Percentiles rank a stretch among this genome's conserved stretches.
Evolutionary conservation across 2,113 vertebrate species (phyloP).

Genomic region (Heterotis niloticus): DNA sequence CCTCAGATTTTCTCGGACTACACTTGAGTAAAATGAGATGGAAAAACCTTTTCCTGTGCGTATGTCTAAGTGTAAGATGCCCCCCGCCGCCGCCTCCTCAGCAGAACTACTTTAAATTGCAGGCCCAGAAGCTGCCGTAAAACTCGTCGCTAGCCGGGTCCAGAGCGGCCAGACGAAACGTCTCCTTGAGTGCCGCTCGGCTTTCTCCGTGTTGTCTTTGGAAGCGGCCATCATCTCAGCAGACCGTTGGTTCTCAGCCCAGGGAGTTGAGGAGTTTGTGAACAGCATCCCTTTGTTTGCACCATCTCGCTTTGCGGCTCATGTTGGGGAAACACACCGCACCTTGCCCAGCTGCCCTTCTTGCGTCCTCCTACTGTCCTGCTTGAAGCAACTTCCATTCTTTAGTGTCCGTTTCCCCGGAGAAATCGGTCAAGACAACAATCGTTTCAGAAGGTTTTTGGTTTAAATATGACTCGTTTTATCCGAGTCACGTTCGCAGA

Average conservation of each 20-base stretch:
- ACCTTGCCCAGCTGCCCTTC: neutral
- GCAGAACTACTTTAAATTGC: neutral
- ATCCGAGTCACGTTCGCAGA: neutral
- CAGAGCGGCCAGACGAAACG: neutral
- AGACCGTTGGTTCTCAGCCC: neutral
- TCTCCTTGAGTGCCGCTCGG: too few species aligned
- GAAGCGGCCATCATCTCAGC: neutral
- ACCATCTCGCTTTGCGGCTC: neutral
- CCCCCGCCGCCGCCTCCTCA: neutral
- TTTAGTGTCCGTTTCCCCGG: neutral
- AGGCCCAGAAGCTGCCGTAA: neutral
- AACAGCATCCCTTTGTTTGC: conserved; percentile 4
- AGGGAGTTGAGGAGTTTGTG: neutral
- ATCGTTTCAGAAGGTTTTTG: too few species aligned
- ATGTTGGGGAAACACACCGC: too few species aligned
- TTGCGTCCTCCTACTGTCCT: neutral
- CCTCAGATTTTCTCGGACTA: neutral
- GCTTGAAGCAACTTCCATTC: neutral
- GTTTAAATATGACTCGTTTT: neutral
- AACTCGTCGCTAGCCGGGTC: neutral
- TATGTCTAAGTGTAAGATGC: neutral
- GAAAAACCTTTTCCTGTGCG: neutral
- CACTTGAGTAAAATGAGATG: neutral
- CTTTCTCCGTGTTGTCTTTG: neutral
- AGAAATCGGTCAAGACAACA: neutral